Base-by-base conservation (phyloP, 2,888 invertebrate genomes). In the Alitta virens region DNA sequence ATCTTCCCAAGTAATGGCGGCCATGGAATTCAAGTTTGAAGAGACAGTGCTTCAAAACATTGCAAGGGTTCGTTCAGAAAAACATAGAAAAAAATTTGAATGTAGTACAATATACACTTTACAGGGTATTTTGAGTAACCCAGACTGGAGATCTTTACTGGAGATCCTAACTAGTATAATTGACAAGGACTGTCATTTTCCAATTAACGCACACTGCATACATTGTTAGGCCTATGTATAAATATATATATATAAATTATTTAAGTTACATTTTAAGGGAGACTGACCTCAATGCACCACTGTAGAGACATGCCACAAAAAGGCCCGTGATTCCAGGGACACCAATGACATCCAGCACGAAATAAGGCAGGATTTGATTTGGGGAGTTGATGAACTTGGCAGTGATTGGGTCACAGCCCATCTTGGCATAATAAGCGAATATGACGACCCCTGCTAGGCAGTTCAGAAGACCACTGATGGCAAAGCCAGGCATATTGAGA, bases 1-100 rank as follows among this genome's bases (percentile, higher is more conserved):
- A 23, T 59, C 59, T 40, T 59, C 59, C 59, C 59, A 59, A 7
- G 59, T 59, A 24, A 59, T 42, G 2, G 59, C 59, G 5, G 59
- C 59, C 59, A 59, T 26, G 2, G 59, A 50, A 25, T 59, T 59
- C 12, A 59, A 25, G 7, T 50, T 40, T 2, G 59, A 59, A 3
- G 59, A 59, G 1, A 51, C 27, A 2, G 59, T 51, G 43, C 59
- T 59, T 18, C 33, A 33, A 33, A 33, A 12, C 5, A 33, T 33
- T 33, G 12, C 7, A 33, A 33, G 33, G 33, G 12, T n/a, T n/a
- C n/a, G n/a, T n/a, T n/a, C n/a, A n/a, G n/a, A n/a, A n/a, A n/a
- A n/a, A n/a, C n/a, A n/a, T n/a, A n/a, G n/a, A n/a, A n/a, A n/a
- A n/a, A n/a, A n/a, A n/a, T n/a, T n/a, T n/a, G n/a, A n/a, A n/a